Evolutionary conservation across 2,797 vertebrate genomes (phyloP).

Genomic region (Cossypha niveicapilla): DNA sequence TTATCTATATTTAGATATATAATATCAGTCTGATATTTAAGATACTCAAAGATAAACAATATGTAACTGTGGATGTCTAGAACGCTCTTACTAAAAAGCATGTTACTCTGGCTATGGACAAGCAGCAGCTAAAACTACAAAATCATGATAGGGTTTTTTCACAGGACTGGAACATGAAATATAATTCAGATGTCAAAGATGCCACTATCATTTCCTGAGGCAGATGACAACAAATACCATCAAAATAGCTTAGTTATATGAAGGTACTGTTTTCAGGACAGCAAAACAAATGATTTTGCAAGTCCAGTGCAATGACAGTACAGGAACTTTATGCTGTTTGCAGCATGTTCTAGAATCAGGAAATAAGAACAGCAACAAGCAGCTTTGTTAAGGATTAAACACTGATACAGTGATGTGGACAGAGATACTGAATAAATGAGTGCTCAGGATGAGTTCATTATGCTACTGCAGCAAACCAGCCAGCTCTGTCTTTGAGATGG

Average conservation of each 20-base stretch:
- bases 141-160: neutral
- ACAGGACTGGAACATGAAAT: neutral
- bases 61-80: neutral
- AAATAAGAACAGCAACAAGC: neutral
- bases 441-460: neutral
- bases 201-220: neutral
- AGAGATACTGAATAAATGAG: neutral
- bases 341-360: neutral
- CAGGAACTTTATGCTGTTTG: neutral
- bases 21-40: neutral
- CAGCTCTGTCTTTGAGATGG: neutral
- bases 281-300: neutral
- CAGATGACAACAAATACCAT: neutral
- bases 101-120: neutral
- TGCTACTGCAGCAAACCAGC: neutral
- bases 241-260: neutral
- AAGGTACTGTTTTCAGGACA: neutral
- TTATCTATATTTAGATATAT: neutral
- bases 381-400: neutral
- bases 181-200: neutral
- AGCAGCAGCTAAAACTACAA: neutral
- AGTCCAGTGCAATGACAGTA: neutral
- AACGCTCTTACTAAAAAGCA: neutral
- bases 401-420: neutral
- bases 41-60: neutral